Base-by-base conservation (phyloP, 2,113 vertebrate genomes). In the Carassius gibelio region DNA sequence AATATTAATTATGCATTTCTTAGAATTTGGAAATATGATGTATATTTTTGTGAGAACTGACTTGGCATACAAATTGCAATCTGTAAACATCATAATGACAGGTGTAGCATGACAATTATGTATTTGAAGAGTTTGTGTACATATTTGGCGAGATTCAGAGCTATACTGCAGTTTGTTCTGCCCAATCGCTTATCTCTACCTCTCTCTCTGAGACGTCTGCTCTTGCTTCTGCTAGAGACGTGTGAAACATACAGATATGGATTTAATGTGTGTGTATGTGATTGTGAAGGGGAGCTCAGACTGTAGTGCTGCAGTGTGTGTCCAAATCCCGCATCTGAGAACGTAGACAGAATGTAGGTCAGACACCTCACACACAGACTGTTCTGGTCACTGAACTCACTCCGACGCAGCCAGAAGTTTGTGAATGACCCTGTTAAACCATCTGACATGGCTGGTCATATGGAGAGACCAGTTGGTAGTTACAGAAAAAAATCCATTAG, bases 321-420 rank as follows among this genome's bases (percentile, higher is more conserved):
- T 77, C 57, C 68, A 81, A 85, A 88, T 81, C 68, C 85, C 61
- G 59, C 59, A 72, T 84, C 68, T 64, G 36, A 83, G 86, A 50
- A 69, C 48, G 9, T 21, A 71, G 26, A 42, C 52, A 57, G 78
- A 87, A 90, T 89, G 87, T 90, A 90, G 87, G 88, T 89, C 91
- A 90, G 72, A 87, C 84, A 42, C 66, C 55, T 42, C 75, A 80
- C 36, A 75, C 82, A 55, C 75, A 23, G 57, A 87, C n/a, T 17
- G 13, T 45, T 30, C 13, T 61, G 59, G 61, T 81, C 68, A 71
- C 55, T 26, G 55, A 75, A 71, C 64, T 86, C 71, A 57, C 45
- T 84, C 75, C 84, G 36, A 86, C 72, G 36, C 62, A 83, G 55
- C 36, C 79, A 81, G 57, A 82, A 52, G 17, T 64, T 77, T 77